Evolutionary conservation across 1,140 invertebrate species (phyloP).

Genomic region (Apis cerana): DNA sequence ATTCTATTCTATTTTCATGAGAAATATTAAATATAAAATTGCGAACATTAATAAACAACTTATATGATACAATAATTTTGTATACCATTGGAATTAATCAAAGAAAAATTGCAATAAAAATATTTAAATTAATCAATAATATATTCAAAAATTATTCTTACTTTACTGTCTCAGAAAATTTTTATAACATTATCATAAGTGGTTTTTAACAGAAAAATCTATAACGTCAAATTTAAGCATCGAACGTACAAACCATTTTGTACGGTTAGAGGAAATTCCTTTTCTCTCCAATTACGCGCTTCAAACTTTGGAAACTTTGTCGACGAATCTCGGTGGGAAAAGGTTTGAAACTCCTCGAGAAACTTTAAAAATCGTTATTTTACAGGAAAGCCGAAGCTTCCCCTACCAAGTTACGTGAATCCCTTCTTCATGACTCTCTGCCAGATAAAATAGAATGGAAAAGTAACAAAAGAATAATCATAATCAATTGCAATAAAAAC

Average conservation of each 20-base stretch:
- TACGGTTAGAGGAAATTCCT: conserved; percentile 52
- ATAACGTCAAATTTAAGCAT: conserved; percentile 12
- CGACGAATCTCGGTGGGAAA: conserved; percentile 61
- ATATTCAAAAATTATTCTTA: background rate
- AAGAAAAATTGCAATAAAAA: background rate
- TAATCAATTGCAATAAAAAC: conserved; percentile 29
- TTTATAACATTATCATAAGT: background rate
- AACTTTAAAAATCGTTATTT: conserved; percentile 80
- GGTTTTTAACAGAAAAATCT: background rate
- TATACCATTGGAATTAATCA: no score
- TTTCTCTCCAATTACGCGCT: conserved; percentile 62
- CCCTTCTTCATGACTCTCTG: conserved; percentile 47
- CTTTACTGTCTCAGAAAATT: background rate
- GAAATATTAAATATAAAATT: background rate
- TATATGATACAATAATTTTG: no score
- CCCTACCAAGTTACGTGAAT: conserved; percentile 46
- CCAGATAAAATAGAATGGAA: conserved; percentile 42
- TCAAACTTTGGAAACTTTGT: conserved; percentile 75
- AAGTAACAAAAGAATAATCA: conserved; percentile 35
- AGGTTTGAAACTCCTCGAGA: conserved; percentile 75
- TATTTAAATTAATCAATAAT: background rate
- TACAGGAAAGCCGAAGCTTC: conserved; percentile 51
- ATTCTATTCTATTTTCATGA: background rate
- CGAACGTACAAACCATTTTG: conserved; percentile 38
- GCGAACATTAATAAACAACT: background rate